Evolutionary conservation across 2,888 invertebrate genomes (phyloP), one percentile per base, ranked within the genome.

Genomic region (Dasysyrphus albostriatus): DNA sequence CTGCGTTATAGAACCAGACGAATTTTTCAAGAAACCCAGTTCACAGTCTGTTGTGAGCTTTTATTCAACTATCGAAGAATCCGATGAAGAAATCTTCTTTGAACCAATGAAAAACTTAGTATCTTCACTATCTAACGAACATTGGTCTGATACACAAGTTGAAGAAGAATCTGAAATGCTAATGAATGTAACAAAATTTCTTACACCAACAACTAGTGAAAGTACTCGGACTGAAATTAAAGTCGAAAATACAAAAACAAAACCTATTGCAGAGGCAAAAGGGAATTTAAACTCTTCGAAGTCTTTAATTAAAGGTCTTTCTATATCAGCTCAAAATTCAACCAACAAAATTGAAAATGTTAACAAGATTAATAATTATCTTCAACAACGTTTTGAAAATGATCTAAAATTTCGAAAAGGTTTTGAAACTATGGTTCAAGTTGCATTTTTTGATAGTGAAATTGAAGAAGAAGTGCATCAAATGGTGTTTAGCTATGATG

Each of bases 351-450:
- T 1, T 1, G 59, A 70, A 16, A 79, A 47, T 9, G 7, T 72
- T 0, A 16, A n/a, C 5, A 65, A 83, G 5, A 72, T 83, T 39
- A 78, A 78, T 47, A 73, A 76, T 6, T 89, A 89, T 0, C 78
- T 91, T 1, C 81, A 89, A 1, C 88, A 90, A 51, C 84, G 89
- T 24, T 91, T 90, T 90, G 88, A 90, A 54, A 67, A 70, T 1
- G 90, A 90, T 83, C 82, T 89, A 37, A 5, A 16, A 7, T 87
- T 87, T 51, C 75, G 39, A 5, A 56, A 65, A 47, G 44, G 29
- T 5, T 42, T 87, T 10, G 54, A 87, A n/a, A 10, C 6, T 0
- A 72, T 79, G 75, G 37, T 61, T 16, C 42, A 61, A 29, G 19
- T 83, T 3, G 75, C 83, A 1, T 72, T 59, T 54, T 29, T 8